phyloP scores from a whole-genome alignment of 2,888 invertebrate species.

The Prosapia bicincta region DNA sequence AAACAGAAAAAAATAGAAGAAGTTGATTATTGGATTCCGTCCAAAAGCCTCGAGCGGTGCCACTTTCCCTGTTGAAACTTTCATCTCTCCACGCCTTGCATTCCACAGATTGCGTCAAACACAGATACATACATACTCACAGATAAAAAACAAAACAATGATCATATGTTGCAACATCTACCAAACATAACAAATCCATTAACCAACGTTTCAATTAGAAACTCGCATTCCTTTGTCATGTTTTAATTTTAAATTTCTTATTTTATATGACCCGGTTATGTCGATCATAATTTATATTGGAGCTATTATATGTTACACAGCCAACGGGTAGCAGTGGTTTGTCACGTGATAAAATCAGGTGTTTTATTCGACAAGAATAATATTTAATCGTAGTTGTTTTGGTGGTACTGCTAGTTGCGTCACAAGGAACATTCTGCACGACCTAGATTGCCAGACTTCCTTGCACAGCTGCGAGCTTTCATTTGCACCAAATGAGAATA shows the following conservation, averaged over 20 bases:
- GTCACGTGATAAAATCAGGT: background rate
- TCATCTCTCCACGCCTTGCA: slow-evolving; percentile 20
- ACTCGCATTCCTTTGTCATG: background rate
- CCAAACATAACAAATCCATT: background rate
- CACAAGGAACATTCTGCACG: background rate
- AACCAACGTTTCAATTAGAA: background rate
- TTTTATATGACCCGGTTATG: background rate
- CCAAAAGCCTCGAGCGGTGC: background rate
- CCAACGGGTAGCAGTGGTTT: background rate
- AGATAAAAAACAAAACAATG: background rate
- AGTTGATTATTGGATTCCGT: slow-evolving; percentile 4
- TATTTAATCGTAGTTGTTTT: background rate
- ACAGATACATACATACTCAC: background rate
- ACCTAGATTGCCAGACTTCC: background rate
- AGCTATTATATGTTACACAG: background rate
- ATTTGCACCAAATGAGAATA: background rate
- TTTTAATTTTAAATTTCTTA: background rate
- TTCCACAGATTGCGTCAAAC: slow-evolving; percentile 16
- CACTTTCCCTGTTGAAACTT: slow-evolving; percentile 19
- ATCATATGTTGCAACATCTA: background rate
- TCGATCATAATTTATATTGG: background rate
- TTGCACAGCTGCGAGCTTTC: background rate
- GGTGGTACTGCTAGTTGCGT: background rate
- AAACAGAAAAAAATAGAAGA: slow-evolving; percentile 39
- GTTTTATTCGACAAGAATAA: background rate